Evolutionary conservation across 1,140 invertebrate genomes (phyloP), one percentile per base, ranked within the genome.

Genomic region (Megalonaias nervosa): DNA sequence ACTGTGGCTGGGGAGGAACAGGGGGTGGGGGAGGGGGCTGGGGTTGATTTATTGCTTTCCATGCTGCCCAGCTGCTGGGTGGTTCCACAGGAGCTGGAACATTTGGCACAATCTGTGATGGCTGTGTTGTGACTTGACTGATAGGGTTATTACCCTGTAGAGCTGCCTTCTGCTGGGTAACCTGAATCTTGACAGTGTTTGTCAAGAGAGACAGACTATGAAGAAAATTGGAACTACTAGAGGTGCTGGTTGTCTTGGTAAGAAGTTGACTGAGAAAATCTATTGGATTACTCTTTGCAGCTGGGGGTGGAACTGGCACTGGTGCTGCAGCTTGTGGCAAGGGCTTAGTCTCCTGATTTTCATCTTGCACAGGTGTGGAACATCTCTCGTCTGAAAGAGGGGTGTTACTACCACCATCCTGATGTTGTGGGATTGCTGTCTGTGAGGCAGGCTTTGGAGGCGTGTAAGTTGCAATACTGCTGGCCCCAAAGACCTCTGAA

Each of bases 261-360:
- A 89, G 84, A 12, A 88, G 79, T 74, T 86, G 82, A 23, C 87
- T 88, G 17, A 89, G 76, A 72, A 89, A 88, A 70, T 88, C 88
- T 23, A 89, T 88, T 14, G 88, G 86, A 67, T 89, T 88, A 23
- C 80, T 72, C 61, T 80, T 82, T 48, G 81, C 75, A 70, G 75
- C 75, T n/a, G 67, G 61, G 23, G 66, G 74, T 21, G 71, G 21
- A 58, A 14, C 19, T 12, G 64, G 38, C n/a, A 73, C 65, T 26
- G 64, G n/a, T 31, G 16, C 23, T 64, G 68, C 56, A 6, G 61
- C 58, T 19, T 64, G 65, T 14, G 15, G 13, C 17, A 67, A 58
- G n/a, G 71, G 71, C 21, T 75, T 60, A 38, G 72, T 77, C 4
- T 78, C 76, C 21, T 78, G 71, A n/a, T 26, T 71, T 69, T 78